Base-by-base conservation (phyloP, 2,888 invertebrate genomes). In the Lithophane semibrunnea region DNA sequence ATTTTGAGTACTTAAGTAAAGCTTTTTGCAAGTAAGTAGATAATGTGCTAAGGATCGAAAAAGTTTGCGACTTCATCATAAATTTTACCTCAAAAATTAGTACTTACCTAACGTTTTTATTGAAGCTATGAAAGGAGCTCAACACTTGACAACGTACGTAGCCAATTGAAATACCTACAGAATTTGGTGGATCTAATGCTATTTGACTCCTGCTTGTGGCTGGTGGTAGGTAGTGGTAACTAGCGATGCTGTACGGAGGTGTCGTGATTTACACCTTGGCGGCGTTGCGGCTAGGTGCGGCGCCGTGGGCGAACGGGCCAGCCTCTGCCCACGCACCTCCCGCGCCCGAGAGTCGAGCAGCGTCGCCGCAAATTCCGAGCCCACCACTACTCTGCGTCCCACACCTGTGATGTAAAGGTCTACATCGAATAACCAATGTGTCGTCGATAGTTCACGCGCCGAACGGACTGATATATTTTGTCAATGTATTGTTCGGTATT, bases 201-300 rank as follows among this genome's bases (percentile, higher is more conserved):
- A 66, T 75, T 71, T 29, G 60, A 70, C 52, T 83, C 13, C 66
- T 68, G 75, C 72, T 84, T 72, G 73, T 63, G 56, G 73, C 74
- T 75, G 64, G 69, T 79, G 77, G 66, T 75, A 79, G 37, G 68
- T 60, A 73, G 79, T 85, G 87, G 86, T 86, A 90, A 88, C 88
- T 82, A 86, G 87, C 85, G 88, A 86, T 77, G 71, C 77, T 61
- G 73, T 79, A 80, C 80, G 85, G 86, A 90, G 89, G 90, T 91
- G 90, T 91, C 88, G 90, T 92, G 91, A 93, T 94, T 93, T 92
- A 92, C 93, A 91, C 92, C 89, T 91, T 92, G 92, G 90, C 91
- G 91, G 91, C 92, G 90, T 85, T 88, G 90, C 90, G 94, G 94
- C 94, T 95, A 94, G 96, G 96, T 95, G 96, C 92, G 96, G 94